Evolutionary conservation across 2,888 invertebrate genomes (phyloP), one percentile per base, ranked within the genome.

Genomic region (Amphipyra berbera): DNA sequence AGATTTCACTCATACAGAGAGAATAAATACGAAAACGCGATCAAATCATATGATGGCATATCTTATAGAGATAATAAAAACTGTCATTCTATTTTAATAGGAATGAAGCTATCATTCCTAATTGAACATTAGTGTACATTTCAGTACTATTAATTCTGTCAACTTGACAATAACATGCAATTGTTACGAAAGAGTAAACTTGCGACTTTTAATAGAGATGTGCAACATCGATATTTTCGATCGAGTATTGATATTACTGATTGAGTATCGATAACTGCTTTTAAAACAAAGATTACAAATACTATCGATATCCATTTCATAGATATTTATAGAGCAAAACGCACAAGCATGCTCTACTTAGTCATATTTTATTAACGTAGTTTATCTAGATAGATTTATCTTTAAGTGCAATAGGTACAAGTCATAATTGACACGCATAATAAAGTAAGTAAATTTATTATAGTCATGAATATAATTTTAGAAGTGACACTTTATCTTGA

Each of bases 351-450:
- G 87, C 86, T 90, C 84, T 88, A 73, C 54, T 65, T 88, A 91
- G 90, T 91, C 90, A 90, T 88, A 88, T 72, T 74, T 71, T 82
- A 82, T 82, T 77, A 72, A 82, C 82, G 82, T 79, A 81, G 73
- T 78, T 69, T 70, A 73, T 56, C 6, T 82, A 82, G 79, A 82
- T 85, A 82, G 69, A 49, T 35, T 73, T 80, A 80, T 67, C 46
- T 79, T 38, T 89, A 89, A 88, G 87, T 88, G 86, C 87, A 85
- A 88, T 90, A 90, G 90, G 92, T 92, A 93, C 91, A 92, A 92
- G 89, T 89, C 84, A 84, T 75, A 79, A 79, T 83, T 87, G 86
- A 86, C 89, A 87, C 88, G 79, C 79, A 79, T 79, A 79, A 79
- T 79, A 77, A n/a, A 59, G 13, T 75, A 73, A 78, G 73, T 57